These are phyloP conservation scores for Lerista edwardsae DNA, from an alignment of 2,797 vertebrate genomes.

Conservation along the genomic window DNA sequence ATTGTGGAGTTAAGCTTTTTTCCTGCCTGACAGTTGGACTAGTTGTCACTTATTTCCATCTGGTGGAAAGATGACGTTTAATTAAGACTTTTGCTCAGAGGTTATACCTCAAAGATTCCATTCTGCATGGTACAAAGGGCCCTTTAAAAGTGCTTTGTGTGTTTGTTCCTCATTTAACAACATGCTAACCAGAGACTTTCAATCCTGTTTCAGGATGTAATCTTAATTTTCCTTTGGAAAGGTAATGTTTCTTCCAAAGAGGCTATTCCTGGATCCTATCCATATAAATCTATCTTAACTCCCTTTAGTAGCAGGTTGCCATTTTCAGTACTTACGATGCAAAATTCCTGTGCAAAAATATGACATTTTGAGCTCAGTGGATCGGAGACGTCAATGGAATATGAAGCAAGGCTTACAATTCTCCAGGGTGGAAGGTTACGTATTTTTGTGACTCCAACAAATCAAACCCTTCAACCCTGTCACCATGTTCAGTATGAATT, in stretches of 20 bases:
- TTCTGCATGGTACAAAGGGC: constrained; percentile 53
- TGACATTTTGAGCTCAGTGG: constrained; percentile 51
- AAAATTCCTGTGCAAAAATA: constrained; percentile 55
- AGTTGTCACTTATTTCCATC: constrained; percentile 75
- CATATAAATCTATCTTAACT: constrained; percentile 59
- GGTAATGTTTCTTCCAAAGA: constrained; percentile 46
- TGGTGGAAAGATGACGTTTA: constrained; percentile 72
- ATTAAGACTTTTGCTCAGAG: constrained; percentile 67
- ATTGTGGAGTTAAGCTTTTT: not conserved
- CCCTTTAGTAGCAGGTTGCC: constrained; percentile 57
- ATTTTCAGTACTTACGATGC: constrained; percentile 61
- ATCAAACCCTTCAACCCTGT: constrained; percentile 68
- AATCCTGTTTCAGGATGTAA: constrained; percentile 48
- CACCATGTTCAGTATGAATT: constrained; percentile 67
- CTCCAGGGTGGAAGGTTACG: constrained; percentile 54
- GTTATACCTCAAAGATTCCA: constrained; percentile 64
- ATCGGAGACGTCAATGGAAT: constrained; percentile 66
- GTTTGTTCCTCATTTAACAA: constrained; percentile 38
- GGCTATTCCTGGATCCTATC: constrained; percentile 52
- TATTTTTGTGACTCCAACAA: constrained; percentile 65
- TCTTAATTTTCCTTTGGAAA: constrained; percentile 50
- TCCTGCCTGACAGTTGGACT: constrained; percentile 63
- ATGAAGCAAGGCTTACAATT: constrained; percentile 60
- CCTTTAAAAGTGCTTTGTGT: constrained; percentile 51
- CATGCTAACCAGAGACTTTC: not conserved